These are phyloP conservation scores for Astreopora myriophthalma DNA, from an alignment of 64 coral and sea anemone genomes.

Conservation along the genomic window DNA sequence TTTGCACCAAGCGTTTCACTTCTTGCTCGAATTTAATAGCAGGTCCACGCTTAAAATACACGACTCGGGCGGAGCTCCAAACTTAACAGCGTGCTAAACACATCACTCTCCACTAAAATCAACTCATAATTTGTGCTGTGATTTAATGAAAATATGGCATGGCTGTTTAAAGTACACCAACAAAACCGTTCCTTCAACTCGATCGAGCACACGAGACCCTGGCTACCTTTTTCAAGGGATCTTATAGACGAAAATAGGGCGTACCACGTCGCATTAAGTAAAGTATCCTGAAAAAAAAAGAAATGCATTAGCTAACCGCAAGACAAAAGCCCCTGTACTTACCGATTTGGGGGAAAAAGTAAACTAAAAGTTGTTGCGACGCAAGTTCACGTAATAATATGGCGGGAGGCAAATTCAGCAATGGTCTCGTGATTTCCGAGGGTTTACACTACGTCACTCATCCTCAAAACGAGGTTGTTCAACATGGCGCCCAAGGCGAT, in stretches of 20 bases:
- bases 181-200: too few relatives aligned
- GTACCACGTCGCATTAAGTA: not conserved
- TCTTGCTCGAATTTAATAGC: too few relatives aligned
- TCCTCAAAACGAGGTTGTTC: not conserved
- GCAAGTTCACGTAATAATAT: conserved; percentile 69
- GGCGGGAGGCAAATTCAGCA: conserved; percentile 50
- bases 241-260: not conserved
- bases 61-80: not conserved
- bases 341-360: conserved; percentile 44
- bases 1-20: too few relatives aligned
- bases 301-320: conserved; percentile 19
- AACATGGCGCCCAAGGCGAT: conserved; percentile 93
- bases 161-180: not conserved
- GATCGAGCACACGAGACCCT: not conserved
- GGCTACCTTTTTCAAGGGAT: not conserved
- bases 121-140: not conserved
- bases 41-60: not conserved
- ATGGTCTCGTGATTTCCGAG: conserved; percentile 59
- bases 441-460: conserved; percentile 61
- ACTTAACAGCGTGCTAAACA: not conserved
- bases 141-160: not conserved
- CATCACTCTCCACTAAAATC: not conserved
- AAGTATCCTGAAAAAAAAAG: not conserved
- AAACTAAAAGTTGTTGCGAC: conserved; percentile 17
- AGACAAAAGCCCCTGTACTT: conserved; percentile 2